These are phyloP conservation scores for Burhinus bistriatus DNA, from an alignment of 2,113 vertebrate species.

Conservation along the genomic window DNA sequence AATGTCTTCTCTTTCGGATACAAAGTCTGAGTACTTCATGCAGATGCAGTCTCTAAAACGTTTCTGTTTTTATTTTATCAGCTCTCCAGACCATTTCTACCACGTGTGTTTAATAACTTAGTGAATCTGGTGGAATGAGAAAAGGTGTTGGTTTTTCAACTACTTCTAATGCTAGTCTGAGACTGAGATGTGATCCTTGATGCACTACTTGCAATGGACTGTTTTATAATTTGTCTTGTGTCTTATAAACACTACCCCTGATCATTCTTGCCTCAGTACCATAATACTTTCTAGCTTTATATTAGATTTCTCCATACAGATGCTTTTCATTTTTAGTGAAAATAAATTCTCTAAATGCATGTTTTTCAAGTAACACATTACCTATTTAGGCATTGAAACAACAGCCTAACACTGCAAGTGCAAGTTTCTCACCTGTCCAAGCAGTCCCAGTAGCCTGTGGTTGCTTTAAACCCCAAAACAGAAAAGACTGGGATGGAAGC, in stretches of 20 bases:
- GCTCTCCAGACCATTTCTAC: background rate
- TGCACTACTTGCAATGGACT: background rate
- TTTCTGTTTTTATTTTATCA: background rate
- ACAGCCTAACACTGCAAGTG: background rate
- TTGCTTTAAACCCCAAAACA: slow-evolving; percentile 93
- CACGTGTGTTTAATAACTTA: background rate
- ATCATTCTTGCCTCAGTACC: background rate
- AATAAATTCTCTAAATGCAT: background rate
- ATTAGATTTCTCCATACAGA: background rate
- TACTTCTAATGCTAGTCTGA: background rate
- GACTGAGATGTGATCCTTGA: background rate
- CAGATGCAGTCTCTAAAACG: background rate
- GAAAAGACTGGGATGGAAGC: slow-evolving; percentile 88
- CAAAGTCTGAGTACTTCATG: background rate
- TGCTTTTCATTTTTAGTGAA: background rate
- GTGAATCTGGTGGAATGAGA: background rate
- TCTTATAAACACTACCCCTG: background rate
- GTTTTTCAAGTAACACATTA: background rate
- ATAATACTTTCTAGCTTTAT: background rate
- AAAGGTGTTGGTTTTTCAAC: background rate
- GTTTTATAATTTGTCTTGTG: background rate
- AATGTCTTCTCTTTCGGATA: background rate
- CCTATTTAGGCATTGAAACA: background rate
- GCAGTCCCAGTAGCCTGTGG: slow-evolving; percentile 72
- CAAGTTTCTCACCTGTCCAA: slow-evolving; percentile 71